Conservation (phyloP, 2,888 invertebrate genomes). For the Panorpa germanica region DNA sequence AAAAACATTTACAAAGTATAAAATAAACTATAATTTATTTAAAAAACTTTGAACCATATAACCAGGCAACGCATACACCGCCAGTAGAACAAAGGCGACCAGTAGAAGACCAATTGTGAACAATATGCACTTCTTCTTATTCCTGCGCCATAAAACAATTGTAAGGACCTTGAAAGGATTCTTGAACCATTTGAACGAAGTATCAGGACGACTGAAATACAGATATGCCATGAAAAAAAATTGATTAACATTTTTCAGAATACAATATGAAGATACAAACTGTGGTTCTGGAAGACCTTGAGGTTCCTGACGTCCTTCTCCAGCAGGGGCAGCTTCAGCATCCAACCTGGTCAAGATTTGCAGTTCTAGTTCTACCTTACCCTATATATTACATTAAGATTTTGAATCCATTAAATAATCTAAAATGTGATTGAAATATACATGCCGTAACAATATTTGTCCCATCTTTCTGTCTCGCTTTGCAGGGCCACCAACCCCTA, state of each 20-base stretch:
- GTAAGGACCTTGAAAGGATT: slow-evolving; percentile 31
- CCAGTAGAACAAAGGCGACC: too few relatives aligned
- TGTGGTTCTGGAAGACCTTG: slow-evolving; percentile 38
- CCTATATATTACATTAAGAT: slow-evolving; percentile 26
- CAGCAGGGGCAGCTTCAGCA: slow-evolving; percentile 39
- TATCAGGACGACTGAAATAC: slow-evolving; percentile 34
- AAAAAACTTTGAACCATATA: too few relatives aligned
- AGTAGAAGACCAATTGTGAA: too few relatives aligned
- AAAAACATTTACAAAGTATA: too few relatives aligned
- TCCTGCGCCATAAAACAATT: slow-evolving; percentile 15
- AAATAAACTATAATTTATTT: too few relatives aligned
- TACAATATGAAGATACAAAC: slow-evolving; percentile 25
- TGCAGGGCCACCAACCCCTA: slow-evolving; percentile 53
- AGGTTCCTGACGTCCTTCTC: slow-evolving; percentile 41
- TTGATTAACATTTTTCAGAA: slow-evolving; percentile 4
- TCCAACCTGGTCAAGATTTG: slow-evolving; percentile 36
- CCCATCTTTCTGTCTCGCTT: slow-evolving; percentile 17
- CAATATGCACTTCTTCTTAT: too few relatives aligned
- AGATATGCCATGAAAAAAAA: slow-evolving; percentile 9
- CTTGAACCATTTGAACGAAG: slow-evolving; percentile 36
- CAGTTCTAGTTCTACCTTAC: slow-evolving; percentile 49
- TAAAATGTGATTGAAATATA: slow-evolving; percentile 3
- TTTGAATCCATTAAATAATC: slow-evolving; percentile 6
- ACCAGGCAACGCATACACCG: too few relatives aligned
- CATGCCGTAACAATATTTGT: slow-evolving; percentile 19